Evolutionary conservation across 2,797 vertebrate species (phyloP).

Genomic region (Pseudochirops corinnae): DNA sequence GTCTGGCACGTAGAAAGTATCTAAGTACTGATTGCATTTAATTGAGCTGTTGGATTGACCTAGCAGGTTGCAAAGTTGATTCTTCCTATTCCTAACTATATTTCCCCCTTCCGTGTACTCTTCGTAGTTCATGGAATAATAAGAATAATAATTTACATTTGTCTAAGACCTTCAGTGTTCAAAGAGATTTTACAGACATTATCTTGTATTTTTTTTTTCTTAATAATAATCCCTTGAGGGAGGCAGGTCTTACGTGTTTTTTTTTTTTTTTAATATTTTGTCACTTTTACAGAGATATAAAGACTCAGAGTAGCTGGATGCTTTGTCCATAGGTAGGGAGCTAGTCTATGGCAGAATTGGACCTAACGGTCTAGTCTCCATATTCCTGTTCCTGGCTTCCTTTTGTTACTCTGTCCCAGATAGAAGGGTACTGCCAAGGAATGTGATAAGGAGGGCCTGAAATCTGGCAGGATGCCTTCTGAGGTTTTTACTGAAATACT

Average conservation of each 20-base stretch:
- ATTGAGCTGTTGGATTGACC: neutral
- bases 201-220: neutral
- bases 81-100: neutral
- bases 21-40: too few species aligned
- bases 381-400: neutral
- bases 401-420: neutral
- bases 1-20: too few species aligned
- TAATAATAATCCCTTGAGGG: neutral
- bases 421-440: neutral
- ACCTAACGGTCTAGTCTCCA: neutral
- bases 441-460: neutral
- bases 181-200: neutral
- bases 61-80: neutral
- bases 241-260: neutral
- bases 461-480: neutral
- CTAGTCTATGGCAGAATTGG: too few species aligned
- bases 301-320: neutral
- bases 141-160: neutral
- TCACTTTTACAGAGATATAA: neutral
- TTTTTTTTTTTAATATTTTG: neutral
- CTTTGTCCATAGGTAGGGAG: neutral
- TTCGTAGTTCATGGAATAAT: neutral
- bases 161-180: neutral
- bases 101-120: neutral
- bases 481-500: neutral